Conservation (phyloP, 2,113 vertebrate genomes). For the Coturnix japonica region DNA sequence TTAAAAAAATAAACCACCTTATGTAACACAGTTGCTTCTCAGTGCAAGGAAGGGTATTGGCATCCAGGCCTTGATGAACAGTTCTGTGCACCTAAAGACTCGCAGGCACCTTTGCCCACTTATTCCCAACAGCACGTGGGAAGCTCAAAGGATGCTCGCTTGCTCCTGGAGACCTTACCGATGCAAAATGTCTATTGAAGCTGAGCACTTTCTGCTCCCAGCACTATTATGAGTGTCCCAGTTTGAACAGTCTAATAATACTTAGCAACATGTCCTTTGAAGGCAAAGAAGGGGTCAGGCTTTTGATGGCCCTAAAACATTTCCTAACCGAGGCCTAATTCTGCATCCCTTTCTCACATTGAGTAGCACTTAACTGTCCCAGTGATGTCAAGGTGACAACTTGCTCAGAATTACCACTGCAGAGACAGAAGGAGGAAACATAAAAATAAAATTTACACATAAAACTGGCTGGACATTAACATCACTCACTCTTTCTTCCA, state of each 20-base stretch:
- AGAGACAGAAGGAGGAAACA: not conserved
- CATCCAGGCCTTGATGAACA: not conserved
- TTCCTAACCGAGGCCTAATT: conserved; percentile 25
- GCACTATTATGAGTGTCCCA: not conserved
- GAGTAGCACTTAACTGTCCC: not conserved
- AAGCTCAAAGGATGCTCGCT: conserved; percentile 17
- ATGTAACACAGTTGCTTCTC: not conserved
- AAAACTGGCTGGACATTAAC: not conserved
- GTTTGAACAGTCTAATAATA: conserved; percentile 29
- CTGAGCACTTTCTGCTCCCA: not conserved
- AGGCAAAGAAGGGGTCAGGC: conserved; percentile 1
- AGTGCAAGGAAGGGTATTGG: not conserved
- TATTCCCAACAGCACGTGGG: not conserved
- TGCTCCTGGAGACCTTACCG: not conserved
- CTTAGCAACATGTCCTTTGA: conserved; percentile 35
- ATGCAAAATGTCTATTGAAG: not conserved
- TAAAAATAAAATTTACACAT: not conserved
- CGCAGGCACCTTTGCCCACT: not conserved
- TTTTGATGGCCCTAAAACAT: conserved; percentile 29
- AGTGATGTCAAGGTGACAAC: not conserved
- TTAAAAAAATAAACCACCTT: not conserved
- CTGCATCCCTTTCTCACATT: not conserved
- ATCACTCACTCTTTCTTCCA: not conserved
- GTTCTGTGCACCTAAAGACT: not conserved
- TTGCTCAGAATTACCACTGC: not conserved